These are phyloP conservation scores for Sphaeridia pumilis DNA, from an alignment of 2,888 invertebrate species.

Conservation along the genomic window DNA sequence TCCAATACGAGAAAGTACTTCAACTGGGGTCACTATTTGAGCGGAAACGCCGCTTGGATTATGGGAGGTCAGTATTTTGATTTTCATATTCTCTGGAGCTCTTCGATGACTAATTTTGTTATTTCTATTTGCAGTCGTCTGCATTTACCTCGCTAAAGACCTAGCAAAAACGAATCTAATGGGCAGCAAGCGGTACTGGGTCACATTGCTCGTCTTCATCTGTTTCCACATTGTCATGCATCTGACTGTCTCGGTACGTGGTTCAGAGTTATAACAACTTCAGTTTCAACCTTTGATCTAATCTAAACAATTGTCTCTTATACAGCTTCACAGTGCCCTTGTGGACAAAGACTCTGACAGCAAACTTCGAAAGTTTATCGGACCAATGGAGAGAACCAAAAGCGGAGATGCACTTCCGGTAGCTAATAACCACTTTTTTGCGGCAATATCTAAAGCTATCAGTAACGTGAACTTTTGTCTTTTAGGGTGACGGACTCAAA, in stretches of 20 bases:
- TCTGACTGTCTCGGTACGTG: conserved; percentile 67
- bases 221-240: conserved; percentile 81
- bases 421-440: too few species aligned
- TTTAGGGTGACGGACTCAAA: conserved; percentile 64
- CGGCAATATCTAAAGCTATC: neutral
- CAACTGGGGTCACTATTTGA: conserved; percentile 85
- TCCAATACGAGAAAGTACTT: conserved; percentile 68
- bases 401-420: neutral
- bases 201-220: conserved; percentile 64
- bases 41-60: conserved; percentile 77
- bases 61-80: conserved; percentile 58
- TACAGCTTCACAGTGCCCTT: neutral
- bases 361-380: neutral
- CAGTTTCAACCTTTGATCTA: neutral
- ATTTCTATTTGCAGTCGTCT: conserved; percentile 44
- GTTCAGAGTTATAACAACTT: neutral
- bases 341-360: neutral
- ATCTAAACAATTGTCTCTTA: neutral
- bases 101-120: too few species aligned
- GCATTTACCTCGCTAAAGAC: conserved; percentile 83
- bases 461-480: conserved; percentile 36
- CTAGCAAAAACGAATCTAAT: conserved; percentile 66
- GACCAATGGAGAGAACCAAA: neutral
- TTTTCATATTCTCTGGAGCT: conserved; percentile 21
- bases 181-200: conserved; percentile 59